Evolutionary conservation across 1,140 invertebrate species (phyloP), one percentile per base, ranked within the genome.

Genomic region (Diabrotica virgifera): DNA sequence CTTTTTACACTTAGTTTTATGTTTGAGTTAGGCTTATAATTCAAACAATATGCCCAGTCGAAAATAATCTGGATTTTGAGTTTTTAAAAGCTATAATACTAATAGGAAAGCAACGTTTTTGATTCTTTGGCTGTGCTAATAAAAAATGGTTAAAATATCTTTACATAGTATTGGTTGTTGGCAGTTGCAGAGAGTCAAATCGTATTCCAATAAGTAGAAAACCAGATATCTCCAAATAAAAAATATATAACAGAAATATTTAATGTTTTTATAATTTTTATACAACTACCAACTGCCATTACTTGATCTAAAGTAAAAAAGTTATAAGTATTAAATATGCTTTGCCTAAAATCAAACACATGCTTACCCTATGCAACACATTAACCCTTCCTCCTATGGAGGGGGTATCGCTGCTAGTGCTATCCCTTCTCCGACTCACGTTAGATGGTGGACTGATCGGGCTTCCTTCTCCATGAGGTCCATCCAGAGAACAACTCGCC

Each of bases 291-390:
- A 24, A 24, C 24, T 24, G 1, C 24, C 24, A 24, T 24, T 24
- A 24, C 24, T 24, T 24, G 24, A 24, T 24, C 1, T 24, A 24
- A 24, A 24, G 24, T 55, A 55, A 55, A 55, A 55, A 55, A 24
- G 53, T 55, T 24, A 52, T 36, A 59, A 24, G 24, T 24, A 24
- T 24, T 24, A 24, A 24, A 24, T 24, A 24, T 36, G 56, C 56
- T 59, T 59, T 59, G 58, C 58, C 58, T 38, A 70, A 67, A 67
- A 76, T 76, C 75, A 75, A 72, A 52, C 65, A 75, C 63, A 73
- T 82, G 84, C 89, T 92, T 90, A 94, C 91, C 88, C 91, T 87
- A 82, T 92, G 90, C 74, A 94, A 85, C 79, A 90, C 86, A 83
- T 88, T 86, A 77, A 91, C 86, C 82, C 91, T 89, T 82, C 86